Conservation (phyloP, 2,113 vertebrate species). For the Hystrix cristata region DNA sequence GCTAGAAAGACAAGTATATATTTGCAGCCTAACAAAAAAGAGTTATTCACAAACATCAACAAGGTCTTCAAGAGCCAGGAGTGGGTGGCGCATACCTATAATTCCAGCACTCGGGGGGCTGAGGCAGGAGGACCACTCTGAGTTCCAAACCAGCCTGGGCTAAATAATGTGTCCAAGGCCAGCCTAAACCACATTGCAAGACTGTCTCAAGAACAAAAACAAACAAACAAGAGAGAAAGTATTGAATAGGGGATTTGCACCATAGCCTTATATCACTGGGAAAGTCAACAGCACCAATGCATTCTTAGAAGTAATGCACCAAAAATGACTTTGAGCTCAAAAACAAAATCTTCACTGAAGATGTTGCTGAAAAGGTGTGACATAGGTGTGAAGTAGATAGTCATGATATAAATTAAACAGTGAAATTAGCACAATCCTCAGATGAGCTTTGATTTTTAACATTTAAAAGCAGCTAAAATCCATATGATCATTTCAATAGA, state of each 20-base stretch:
- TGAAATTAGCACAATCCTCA: not conserved
- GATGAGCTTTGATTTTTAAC: conserved; percentile 20
- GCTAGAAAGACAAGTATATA: not conserved
- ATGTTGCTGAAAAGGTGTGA: not conserved
- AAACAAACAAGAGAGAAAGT: not conserved
- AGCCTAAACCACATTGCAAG: not conserved
- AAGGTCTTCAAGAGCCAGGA: not conserved
- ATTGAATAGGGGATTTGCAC: not conserved
- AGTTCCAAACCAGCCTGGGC: not conserved
- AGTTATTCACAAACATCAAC: not conserved
- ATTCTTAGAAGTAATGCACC: not conserved
- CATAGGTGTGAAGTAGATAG: not conserved
- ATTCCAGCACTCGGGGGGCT: not conserved
- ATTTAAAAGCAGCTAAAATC: not conserved
- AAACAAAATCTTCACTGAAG: not conserved
- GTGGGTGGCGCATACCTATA: not conserved
- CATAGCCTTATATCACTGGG: not conserved
- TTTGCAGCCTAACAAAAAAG: not conserved
- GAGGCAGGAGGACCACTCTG: not conserved
- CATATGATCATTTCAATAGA: not conserved
- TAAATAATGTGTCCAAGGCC: not conserved
- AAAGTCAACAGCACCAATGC: not conserved
- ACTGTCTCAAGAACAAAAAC: not conserved
- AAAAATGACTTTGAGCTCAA: conserved; percentile 10
- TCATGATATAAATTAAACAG: not conserved